Conservation (phyloP, 2,888 invertebrate species). For the Aphrophora alni region DNA sequence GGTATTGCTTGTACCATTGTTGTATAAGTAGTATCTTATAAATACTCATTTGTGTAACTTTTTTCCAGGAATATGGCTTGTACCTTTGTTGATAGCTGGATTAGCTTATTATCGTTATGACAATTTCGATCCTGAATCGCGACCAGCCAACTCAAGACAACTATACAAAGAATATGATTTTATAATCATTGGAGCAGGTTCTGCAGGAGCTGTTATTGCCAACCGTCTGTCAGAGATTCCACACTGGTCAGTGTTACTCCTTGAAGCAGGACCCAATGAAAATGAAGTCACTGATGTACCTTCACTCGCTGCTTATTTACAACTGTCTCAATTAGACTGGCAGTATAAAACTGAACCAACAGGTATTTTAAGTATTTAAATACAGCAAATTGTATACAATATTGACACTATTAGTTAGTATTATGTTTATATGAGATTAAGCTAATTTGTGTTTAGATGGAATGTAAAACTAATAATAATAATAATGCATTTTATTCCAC, state of each 20-base stretch:
- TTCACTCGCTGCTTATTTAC: slow-evolving; percentile 84
- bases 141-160: slow-evolving; percentile 71
- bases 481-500: no score
- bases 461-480: no score
- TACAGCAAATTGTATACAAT: background rate
- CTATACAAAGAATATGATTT: slow-evolving; percentile 81
- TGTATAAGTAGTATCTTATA: no score
- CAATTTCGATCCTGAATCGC: slow-evolving; percentile 80
- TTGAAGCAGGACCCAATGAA: slow-evolving; percentile 88
- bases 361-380: no score
- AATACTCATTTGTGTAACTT: no score
- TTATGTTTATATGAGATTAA: no score
- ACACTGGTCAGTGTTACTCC: slow-evolving; percentile 76
- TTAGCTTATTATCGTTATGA: slow-evolving; percentile 82
- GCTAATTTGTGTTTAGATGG: no score
- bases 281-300: slow-evolving; percentile 89
- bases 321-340: slow-evolving; percentile 87
- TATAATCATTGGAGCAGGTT: slow-evolving; percentile 84
- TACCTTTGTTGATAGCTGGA: slow-evolving; percentile 82
- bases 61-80: slow-evolving; percentile 73
- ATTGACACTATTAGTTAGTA: background rate
- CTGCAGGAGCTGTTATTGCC: slow-evolving; percentile 89
- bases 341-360: slow-evolving; percentile 88
- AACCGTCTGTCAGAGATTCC: slow-evolving; percentile 76
- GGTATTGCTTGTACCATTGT: no score